Evolutionary conservation across 2,888 invertebrate genomes (phyloP).

Genomic region (Taenaris catops): DNA sequence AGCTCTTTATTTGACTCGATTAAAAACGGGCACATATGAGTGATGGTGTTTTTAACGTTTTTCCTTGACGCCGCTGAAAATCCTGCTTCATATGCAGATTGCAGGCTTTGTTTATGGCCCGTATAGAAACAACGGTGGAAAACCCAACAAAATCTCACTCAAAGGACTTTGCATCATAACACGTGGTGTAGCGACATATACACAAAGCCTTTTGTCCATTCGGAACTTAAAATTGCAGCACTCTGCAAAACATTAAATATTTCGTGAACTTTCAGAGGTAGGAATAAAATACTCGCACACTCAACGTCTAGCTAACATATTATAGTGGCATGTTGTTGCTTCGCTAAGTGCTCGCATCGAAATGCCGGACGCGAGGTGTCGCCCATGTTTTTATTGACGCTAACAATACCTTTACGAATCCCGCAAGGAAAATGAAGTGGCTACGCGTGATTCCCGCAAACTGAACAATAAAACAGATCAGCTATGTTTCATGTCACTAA

Average conservation of each 20-base stretch:
- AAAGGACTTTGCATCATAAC: conserved; percentile 25
- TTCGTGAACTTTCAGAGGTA: conserved; percentile 4
- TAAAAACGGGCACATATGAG: conserved; percentile 15
- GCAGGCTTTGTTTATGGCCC: conserved; percentile 23
- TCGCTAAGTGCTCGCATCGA: no score
- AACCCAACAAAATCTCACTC: conserved; percentile 25
- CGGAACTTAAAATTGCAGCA: conserved; percentile 18
- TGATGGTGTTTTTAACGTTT: conserved; percentile 16
- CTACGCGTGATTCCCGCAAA: no score
- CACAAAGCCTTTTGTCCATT: conserved; percentile 25
- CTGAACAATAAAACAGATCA: no score
- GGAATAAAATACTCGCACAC: no score
- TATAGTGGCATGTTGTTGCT: no score
- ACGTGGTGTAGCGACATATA: conserved; percentile 19
- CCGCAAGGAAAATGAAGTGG: no score
- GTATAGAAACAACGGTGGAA: conserved; percentile 16
- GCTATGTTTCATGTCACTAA: no score
- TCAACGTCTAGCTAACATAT: no score
- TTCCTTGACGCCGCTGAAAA: conserved; percentile 18
- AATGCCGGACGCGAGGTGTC: no score
- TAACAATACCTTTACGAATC: no score
- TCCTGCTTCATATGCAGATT: conserved; percentile 25
- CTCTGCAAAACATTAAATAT: conserved; percentile 13
- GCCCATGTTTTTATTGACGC: no score
- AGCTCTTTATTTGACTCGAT: conserved; percentile 19